Percentiles rank a stretch among this genome's conserved stretches.
phyloP scores from a whole-genome alignment of 2,113 vertebrate species.

The Chionomys nivalis region DNA sequence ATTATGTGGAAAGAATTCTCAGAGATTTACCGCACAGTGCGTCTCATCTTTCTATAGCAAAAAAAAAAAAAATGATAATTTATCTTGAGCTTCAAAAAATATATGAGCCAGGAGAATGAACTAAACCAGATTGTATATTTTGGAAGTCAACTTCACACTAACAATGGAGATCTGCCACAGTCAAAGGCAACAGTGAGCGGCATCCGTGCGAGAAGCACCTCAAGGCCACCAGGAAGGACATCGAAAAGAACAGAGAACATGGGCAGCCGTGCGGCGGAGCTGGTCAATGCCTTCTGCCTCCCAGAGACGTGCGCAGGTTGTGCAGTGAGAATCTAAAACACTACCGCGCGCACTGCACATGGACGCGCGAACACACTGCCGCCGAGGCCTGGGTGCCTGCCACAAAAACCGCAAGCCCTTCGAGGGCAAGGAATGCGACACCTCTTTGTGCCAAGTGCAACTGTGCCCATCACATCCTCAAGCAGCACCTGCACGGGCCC shows the following conservation, averaged over 20 bases:
- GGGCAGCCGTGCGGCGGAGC: constrained; percentile 88
- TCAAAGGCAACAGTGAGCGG: constrained; percentile 98
- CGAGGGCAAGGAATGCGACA: constrained; percentile 94
- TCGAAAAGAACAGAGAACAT: constrained; percentile 98
- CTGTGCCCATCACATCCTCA: constrained; percentile 96
- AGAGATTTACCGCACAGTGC: not conserved
- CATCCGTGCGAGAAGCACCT: constrained; percentile 98
- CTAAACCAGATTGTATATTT: not conserved
- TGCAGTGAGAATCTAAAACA: constrained; percentile 95
- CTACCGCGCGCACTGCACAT: constrained; percentile 94
- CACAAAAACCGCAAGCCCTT: constrained; percentile 95
- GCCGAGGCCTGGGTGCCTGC: constrained; percentile 83
- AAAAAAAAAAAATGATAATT: not conserved
- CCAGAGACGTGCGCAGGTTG: constrained; percentile 93
- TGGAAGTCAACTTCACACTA: not conserved
- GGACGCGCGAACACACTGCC: constrained; percentile 94
- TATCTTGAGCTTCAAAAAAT: not conserved
- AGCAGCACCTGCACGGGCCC: constrained; percentile 95
- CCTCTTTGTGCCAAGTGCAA: constrained; percentile 96
- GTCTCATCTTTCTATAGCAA: not conserved
- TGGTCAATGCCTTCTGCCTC: constrained; percentile 87
- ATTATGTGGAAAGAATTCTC: not conserved
- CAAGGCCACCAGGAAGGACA: constrained; percentile 96
- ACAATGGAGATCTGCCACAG: constrained; percentile 92
- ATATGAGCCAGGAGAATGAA: not conserved